A percentile compares a stretch with the other conserved stretches of the same genome.
phyloP scores from a whole-genome alignment of 2,888 invertebrate genomes.

The Aspidiotus rigidus region DNA sequence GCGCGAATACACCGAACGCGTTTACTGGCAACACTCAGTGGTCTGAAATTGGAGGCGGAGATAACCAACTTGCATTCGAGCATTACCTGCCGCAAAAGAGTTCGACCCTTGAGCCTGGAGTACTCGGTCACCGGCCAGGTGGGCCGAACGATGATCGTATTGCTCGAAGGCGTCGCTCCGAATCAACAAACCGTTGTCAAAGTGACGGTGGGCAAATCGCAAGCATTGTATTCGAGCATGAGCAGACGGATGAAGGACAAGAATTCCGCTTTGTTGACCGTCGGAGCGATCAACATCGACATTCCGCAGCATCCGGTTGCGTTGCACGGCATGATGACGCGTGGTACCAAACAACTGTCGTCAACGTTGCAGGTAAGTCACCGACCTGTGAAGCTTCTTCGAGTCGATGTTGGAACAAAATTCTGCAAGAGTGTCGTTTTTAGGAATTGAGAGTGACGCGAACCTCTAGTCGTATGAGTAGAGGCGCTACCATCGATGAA shows the following conservation, averaged over 20 bases:
- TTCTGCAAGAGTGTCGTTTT: not conserved
- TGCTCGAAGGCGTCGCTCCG: slow-evolving; percentile 82
- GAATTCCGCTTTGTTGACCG: slow-evolving; percentile 69
- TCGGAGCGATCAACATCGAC: slow-evolving; percentile 85
- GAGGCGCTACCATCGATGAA: slow-evolving; percentile 54
- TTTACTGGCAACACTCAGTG: slow-evolving; percentile 80
- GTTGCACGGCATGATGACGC: slow-evolving; percentile 94
- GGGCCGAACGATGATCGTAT: slow-evolving; percentile 81
- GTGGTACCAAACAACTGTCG: slow-evolving; percentile 85
- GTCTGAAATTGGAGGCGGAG: slow-evolving; percentile 88
- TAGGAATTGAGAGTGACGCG: slow-evolving; percentile 72
- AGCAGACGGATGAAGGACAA: slow-evolving; percentile 65
- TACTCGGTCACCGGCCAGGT: slow-evolving; percentile 80
- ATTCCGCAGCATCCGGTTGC: slow-evolving; percentile 98
- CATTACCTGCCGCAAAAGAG: slow-evolving; percentile 79
- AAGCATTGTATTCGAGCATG: slow-evolving; percentile 79
- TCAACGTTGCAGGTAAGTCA: slow-evolving; percentile 69
- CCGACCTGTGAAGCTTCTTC: not conserved
- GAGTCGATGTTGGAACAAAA: not conserved
- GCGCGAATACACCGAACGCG: slow-evolving; percentile 77
- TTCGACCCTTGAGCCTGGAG: slow-evolving; percentile 59
- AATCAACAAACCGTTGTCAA: slow-evolving; percentile 92
- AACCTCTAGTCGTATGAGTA: slow-evolving; percentile 64
- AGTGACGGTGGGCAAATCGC: slow-evolving; percentile 83
- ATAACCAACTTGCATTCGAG: slow-evolving; percentile 85